Evolutionary conservation across 2,113 vertebrate species (phyloP).

Genomic region (Uropsilus gracilis): DNA sequence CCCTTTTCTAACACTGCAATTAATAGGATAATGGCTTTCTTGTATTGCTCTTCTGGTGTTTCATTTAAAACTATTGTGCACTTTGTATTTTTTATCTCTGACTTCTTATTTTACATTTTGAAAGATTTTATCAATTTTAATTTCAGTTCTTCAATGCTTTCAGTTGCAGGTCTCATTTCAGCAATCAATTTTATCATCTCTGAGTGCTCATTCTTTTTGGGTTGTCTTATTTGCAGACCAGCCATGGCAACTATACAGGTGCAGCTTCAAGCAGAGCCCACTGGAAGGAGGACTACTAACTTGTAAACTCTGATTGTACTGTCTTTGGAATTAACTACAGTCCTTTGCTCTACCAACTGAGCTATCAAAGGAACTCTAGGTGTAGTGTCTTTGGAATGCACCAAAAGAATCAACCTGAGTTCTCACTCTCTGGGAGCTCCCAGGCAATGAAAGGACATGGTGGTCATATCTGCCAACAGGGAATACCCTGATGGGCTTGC

Average conservation of each 20-base stretch:
- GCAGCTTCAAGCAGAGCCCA: background rate
- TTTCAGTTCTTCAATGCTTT: background rate
- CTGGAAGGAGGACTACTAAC: background rate
- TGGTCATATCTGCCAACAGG: background rate
- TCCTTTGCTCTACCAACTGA: too few relatives aligned
- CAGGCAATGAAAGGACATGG: background rate
- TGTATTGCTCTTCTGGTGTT: background rate
- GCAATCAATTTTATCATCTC: background rate
- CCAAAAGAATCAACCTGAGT: fast-evolving
- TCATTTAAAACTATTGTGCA: background rate
- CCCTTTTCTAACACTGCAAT: background rate
- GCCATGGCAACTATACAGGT: background rate
- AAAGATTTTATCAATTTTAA: background rate
- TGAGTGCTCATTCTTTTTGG: background rate
- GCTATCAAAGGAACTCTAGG: too few relatives aligned
- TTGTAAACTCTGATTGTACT: fast-evolving
- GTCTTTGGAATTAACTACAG: background rate
- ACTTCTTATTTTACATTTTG: conserved; percentile 13
- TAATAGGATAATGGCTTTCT: background rate
- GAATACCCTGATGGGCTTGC: background rate
- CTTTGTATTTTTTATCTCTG: conserved; percentile 18
- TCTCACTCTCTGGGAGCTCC: background rate
- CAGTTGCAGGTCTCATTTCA: background rate
- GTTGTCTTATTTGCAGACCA: background rate
- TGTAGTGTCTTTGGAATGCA: background rate